Conservation (phyloP, 1,140 invertebrate species). For the Lasioglossum baleicum region DNA sequence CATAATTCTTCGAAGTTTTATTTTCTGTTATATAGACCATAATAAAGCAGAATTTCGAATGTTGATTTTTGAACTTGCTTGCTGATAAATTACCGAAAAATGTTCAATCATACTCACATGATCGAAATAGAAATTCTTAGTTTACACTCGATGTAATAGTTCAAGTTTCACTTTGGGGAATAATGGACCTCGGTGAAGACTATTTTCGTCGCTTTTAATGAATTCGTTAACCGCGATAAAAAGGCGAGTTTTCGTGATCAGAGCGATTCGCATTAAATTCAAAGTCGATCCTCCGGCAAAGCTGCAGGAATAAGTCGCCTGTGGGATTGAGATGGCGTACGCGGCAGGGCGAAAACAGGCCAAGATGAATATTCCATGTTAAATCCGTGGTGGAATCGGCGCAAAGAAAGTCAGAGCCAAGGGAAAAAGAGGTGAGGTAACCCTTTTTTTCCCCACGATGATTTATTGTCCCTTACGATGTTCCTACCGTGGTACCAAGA, state of each 20-base stretch:
- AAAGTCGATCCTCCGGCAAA: slow-evolving; percentile 52
- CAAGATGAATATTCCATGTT: slow-evolving; percentile 77
- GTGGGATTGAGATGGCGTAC: slow-evolving; percentile 53
- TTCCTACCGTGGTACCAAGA: slow-evolving; percentile 23
- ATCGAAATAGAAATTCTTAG: too few species aligned
- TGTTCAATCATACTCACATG: too few species aligned
- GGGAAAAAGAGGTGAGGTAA: slow-evolving; percentile 41
- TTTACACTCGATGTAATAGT: neutral
- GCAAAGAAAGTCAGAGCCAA: slow-evolving; percentile 64
- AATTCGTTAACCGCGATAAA: neutral
- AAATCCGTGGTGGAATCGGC: slow-evolving; percentile 71
- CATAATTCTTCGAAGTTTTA: too few species aligned
- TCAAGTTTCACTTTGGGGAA: neutral
- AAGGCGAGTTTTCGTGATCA: slow-evolving; percentile 2
- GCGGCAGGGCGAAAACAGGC: slow-evolving; percentile 56
- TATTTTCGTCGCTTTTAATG: neutral
- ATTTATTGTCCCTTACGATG: slow-evolving; percentile 49
- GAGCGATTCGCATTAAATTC: slow-evolving; percentile 56
- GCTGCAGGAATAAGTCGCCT: slow-evolving; percentile 51
- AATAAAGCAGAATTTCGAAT: too few species aligned
- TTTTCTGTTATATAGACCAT: too few species aligned
- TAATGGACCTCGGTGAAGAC: too few species aligned
- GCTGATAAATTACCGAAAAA: too few species aligned
- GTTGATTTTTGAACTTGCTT: too few species aligned
- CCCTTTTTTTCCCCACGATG: slow-evolving; percentile 49